Base-by-base conservation (phyloP, 2,797 vertebrate species). In the Centropyge bicolor region DNA sequence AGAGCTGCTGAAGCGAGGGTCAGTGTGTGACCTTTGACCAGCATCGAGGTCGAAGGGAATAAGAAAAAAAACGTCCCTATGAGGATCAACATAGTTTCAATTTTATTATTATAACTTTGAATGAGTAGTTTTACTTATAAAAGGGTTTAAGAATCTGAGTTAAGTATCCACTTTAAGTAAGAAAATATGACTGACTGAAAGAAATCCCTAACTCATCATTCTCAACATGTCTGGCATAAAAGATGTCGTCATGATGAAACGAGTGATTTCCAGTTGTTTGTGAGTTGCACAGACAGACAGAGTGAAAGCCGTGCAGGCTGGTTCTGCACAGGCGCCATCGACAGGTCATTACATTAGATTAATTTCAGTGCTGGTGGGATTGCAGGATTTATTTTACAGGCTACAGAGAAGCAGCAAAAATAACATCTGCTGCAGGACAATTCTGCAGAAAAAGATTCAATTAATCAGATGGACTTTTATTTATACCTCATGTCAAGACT, bases 261-360 rank as follows among this genome's bases (percentile, higher is more conserved):
- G 1, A 45, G 0, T 70, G 19, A 38, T 48, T 20, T 61, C 22
- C 27, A 31, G 22, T n/a, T 59, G 19, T 54, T 35, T 69, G 14
- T 71, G 20, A 62, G 19, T 67, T 19, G 4, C 43, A 70, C 61
- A 63, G 40, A 35, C 61, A 63, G 40, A 35, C n/a, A 41, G 20
- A 20, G 64, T 40, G 16, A 41, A 75, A 72, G 51, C 40, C 3
- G 5, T 2, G 31, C n/a, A 43, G 65, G 48, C 22, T 66, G 45
- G 20, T 62, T 40, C 1, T 19, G 20, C 6, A 13, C 38, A 63
- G 22, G 19, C 6, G 1, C 57, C 49, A 70, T 51, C 24, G 6
- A 38, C 74, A 48, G 64, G 70, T 67, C 61, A 64, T 67, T 70
- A 52, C 17, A 46, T 60, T 41, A 36, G 3, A 77, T 4, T 71